Evolutionary conservation across 2,797 vertebrate genomes (phyloP).

Genomic region (Danio albolineatus): DNA sequence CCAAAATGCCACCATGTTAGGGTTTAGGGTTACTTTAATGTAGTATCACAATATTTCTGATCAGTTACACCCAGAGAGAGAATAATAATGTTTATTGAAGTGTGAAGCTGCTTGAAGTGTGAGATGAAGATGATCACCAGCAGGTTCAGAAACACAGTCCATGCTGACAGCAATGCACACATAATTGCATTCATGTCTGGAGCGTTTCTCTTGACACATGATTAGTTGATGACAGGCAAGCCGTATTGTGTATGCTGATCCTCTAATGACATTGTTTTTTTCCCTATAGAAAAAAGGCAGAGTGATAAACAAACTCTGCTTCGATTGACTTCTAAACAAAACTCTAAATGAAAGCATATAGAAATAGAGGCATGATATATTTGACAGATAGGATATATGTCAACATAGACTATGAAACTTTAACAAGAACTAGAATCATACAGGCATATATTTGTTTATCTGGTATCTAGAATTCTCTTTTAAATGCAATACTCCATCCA

Average conservation of each 20-base stretch:
- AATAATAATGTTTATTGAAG: conserved; percentile 25
- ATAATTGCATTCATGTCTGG: conserved; percentile 4
- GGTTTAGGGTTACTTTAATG: background rate
- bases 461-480: no score
- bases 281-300: no score
- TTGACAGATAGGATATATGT: no score
- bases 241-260: background rate
- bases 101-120: conserved; percentile 37
- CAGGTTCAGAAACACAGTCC: background rate
- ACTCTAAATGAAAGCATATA: no score
- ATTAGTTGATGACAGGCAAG: conserved; percentile 19
- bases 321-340: no score
- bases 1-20: conserved; percentile 17
- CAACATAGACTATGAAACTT: no score
- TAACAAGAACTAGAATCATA: no score
- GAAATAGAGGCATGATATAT: no score
- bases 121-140: conserved; percentile 45
- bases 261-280: no score
- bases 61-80: conserved; percentile 30
- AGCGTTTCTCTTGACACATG: conserved; percentile 10
- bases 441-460: no score
- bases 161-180: background rate
- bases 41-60: conserved; percentile 48
- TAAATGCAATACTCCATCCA: no score
- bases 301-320: no score